A percentile compares a stretch with the other conserved stretches of the same genome.
Conservation (phyloP, 2,888 invertebrate species). For the Schizotus pectinicornis region DNA sequence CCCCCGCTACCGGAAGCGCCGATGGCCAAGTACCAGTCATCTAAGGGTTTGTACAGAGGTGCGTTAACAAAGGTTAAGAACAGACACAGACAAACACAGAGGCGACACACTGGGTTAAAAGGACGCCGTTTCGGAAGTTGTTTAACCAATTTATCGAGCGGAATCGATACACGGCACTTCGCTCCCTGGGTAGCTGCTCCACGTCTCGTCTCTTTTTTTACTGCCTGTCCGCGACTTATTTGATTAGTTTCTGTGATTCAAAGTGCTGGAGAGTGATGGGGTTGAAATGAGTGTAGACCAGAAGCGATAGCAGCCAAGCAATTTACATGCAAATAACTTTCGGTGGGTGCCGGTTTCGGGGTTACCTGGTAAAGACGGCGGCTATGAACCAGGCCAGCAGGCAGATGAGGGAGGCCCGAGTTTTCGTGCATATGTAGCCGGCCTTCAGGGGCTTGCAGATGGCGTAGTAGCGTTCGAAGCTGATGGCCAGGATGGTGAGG, state of each 20-base stretch:
- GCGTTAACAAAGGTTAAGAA: constrained; percentile 33
- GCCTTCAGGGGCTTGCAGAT: constrained; percentile 92
- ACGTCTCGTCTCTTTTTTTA: too few relatives aligned
- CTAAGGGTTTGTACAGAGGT: constrained; percentile 35
- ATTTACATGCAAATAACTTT: too few relatives aligned
- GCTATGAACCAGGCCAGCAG: constrained; percentile 84
- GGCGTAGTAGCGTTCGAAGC: constrained; percentile 85
- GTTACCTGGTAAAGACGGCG: constrained; percentile 84
- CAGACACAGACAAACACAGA: constrained; percentile 29
- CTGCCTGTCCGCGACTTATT: too few relatives aligned
- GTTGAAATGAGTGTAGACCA: too few relatives aligned
- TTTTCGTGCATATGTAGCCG: constrained; percentile 88
- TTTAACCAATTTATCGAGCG: not conserved
- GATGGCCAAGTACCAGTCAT: constrained; percentile 32
- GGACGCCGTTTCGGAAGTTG: constrained; percentile 1
- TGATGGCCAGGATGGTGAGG: constrained; percentile 90
- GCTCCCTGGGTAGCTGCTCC: too few relatives aligned
- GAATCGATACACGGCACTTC: too few relatives aligned
- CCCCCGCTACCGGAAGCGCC: constrained; percentile 1
- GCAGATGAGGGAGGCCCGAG: constrained; percentile 82
- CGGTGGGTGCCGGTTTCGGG: too few relatives aligned
- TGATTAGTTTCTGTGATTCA: too few relatives aligned
- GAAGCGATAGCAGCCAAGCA: too few relatives aligned
- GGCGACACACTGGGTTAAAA: constrained; percentile 29
- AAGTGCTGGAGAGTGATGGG: too few relatives aligned